Percentiles rank a stretch among this genome's conserved stretches.
Conservation (phyloP, 37 sponge, comb jelly and placozoan genomes). For the Ianthella basta region DNA sequence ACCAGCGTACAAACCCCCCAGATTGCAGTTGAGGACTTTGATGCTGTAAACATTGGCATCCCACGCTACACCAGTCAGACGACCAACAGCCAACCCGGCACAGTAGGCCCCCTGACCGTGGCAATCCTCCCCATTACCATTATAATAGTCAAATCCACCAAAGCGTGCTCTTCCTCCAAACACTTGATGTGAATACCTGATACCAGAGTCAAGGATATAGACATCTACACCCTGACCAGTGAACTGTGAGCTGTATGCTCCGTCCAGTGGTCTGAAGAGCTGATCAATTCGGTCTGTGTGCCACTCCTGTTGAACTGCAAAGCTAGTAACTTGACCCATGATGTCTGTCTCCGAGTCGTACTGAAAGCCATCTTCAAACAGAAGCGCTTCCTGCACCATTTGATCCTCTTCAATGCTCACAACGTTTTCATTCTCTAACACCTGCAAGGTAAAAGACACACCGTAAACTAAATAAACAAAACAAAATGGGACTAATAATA, state of each 20-base stretch:
- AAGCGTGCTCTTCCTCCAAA: not conserved
- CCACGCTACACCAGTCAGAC: slow-evolving; percentile 54
- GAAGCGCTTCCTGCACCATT: not conserved
- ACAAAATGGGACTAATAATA: no score
- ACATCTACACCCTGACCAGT: slow-evolving; percentile 68
- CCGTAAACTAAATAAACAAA: no score
- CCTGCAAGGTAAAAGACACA: not conserved
- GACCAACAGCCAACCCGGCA: slow-evolving; percentile 72
- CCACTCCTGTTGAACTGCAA: slow-evolving; percentile 37
- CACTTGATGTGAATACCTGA: slow-evolving; percentile 47
- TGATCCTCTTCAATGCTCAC: slow-evolving; percentile 36
- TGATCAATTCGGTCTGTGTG: slow-evolving; percentile 72
- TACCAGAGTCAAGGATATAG: slow-evolving; percentile 66
- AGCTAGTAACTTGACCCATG: not conserved
- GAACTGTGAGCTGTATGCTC: slow-evolving; percentile 41
- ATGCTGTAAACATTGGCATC: slow-evolving; percentile 58
- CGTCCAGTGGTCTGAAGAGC: slow-evolving; percentile 35
- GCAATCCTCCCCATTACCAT: slow-evolving; percentile 55
- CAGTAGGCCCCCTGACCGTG: slow-evolving; percentile 80
- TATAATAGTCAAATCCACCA: not conserved
- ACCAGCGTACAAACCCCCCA: not conserved
- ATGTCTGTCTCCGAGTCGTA: not conserved
- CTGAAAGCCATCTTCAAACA: not conserved
- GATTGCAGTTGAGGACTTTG: not conserved
- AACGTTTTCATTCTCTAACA: not conserved